Percentiles rank a stretch among this genome's conserved stretches.
Conservation (phyloP, 2,888 invertebrate species). For the Melanostoma mellinum region DNA sequence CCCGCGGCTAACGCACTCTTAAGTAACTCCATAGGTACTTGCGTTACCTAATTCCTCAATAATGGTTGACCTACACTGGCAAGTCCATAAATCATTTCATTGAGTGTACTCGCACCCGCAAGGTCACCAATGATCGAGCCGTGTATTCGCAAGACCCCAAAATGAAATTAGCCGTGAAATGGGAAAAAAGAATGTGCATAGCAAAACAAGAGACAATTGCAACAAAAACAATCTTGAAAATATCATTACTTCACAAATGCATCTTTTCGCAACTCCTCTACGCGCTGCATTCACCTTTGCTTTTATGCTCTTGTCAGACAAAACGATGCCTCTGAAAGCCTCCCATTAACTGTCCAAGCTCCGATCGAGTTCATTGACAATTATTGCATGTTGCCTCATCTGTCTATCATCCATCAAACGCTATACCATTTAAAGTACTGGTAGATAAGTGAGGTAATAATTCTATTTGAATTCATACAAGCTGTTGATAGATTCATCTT, state of each 20-base stretch:
- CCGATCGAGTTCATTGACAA: conserved; percentile 50
- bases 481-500: too few species aligned
- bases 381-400: conserved; percentile 11
- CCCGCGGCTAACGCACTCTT: too few species aligned
- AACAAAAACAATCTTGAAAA: conserved; percentile 9
- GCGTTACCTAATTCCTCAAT: background rate
- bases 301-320: conserved; percentile 4
- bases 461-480: background rate
- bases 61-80: conserved; percentile 15
- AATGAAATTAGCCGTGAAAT: conserved; percentile 55
- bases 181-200: conserved; percentile 11
- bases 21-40: too few species aligned
- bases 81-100: background rate
- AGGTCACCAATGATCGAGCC: conserved; percentile 27
- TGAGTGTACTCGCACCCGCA: conserved; percentile 12
- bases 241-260: conserved; percentile 21
- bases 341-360: background rate
- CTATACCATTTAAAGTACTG: background rate
- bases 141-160: conserved; percentile 29
- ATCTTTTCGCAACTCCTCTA: conserved; percentile 35
- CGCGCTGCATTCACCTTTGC: conserved; percentile 14
- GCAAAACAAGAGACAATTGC: conserved; percentile 11
- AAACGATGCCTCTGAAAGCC: conserved; percentile 7
- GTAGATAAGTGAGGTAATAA: background rate
- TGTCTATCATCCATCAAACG: background rate